Base-by-base conservation (phyloP, 2,797 vertebrate species). In the Scolopax rusticola region DNA sequence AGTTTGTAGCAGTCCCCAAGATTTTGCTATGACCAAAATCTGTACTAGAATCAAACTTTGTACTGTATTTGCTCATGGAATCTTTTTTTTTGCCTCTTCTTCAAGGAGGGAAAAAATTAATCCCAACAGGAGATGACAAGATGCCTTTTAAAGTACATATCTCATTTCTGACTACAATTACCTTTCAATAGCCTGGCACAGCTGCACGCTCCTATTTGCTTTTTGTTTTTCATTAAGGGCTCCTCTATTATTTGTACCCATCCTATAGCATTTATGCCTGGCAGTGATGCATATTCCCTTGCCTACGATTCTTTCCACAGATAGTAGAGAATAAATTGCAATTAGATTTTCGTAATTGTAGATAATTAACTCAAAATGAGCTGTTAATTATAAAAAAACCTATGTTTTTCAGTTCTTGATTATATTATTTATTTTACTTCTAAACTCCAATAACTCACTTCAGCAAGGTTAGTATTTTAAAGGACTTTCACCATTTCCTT, bases 341-440 rank as follows among this genome's bases (percentile, higher is more conserved):
- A 98, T 98, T 98, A 98, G 93, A 97, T 97, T 98, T 97, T 97
- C 89, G 82, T 98, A 98, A 98, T 98, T 97, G 97, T 96, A 97
- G 97, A 97, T 98, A 97, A 98, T 98, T 98, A 98, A 97, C 97
- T 97, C 95, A 98, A 98, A 98, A 98, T 97, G 97, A 98, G 97
- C 93, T 97, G 96, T 97, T 98, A 98, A 98, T 98, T 97, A 97
- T 97, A 97, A 97, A 98, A 98, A 98, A 97, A 1, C 1, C 95
- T 97, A 95, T 96, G 94, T 97, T 96, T 98, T 97, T 96, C 91
- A 93, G 91, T 96, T 97, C 93, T 95, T 97, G 96, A 97, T 98
- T 97, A 97, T 97, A 97, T 97, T 97, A 96, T 97, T 97, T 97
- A 97, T 97, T 98, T 98, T 96, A 97, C 78, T 92, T 97, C 86